phyloP scores from a whole-genome alignment of 2,113 vertebrate genomes.

The Callithrix jacchus region DNA sequence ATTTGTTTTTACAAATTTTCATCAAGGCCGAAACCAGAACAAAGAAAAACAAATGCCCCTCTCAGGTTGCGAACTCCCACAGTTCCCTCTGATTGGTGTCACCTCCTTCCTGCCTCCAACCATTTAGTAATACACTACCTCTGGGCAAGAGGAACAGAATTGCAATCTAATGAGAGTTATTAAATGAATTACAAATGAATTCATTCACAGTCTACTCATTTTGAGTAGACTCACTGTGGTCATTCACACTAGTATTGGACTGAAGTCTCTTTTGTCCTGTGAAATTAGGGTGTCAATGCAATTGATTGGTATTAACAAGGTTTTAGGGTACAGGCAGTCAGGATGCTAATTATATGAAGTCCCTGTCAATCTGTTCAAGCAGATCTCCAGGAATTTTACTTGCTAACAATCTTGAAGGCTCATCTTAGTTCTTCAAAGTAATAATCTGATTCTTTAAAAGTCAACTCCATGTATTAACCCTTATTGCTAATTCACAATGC shows the following conservation, averaged over 20 bases:
- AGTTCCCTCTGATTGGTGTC: neutral
- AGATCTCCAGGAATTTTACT: neutral
- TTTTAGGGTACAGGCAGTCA: neutral
- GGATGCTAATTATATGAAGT: neutral
- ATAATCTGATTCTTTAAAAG: slow-evolving; percentile 6
- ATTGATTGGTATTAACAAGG: neutral
- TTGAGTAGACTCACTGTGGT: neutral
- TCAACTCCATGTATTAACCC: neutral
- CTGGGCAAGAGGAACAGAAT: neutral
- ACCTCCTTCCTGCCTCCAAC: neutral
- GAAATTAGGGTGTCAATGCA: slow-evolving; percentile 7
- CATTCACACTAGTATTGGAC: neutral
- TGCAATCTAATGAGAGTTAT: neutral
- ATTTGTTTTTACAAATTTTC: neutral
- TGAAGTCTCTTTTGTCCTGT: neutral
- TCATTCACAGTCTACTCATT: neutral
- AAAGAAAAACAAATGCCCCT: neutral
- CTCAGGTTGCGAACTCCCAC: neutral
- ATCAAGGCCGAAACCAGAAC: slow-evolving; percentile 12
- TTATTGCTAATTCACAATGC: neutral
- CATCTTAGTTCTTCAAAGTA: neutral
- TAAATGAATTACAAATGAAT: neutral
- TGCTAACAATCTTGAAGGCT: neutral
- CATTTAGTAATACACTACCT: neutral
- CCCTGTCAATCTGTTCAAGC: neutral